Percentiles rank a stretch among this genome's conserved stretches.
Conservation (phyloP, 2,113 vertebrate species). For the Actenoides lindsayi region DNA sequence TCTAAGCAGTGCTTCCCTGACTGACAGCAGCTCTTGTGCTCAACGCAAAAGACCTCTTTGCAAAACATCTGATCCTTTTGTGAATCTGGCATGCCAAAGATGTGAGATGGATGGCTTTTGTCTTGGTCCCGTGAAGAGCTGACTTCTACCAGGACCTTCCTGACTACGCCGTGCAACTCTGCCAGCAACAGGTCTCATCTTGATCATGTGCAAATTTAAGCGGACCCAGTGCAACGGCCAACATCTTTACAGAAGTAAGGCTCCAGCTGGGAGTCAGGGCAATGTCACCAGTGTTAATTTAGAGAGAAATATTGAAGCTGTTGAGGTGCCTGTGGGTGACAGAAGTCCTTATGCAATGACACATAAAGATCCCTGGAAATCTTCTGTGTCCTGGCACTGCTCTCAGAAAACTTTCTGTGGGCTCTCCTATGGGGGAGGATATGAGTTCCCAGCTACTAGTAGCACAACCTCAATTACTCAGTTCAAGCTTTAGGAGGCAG, state of each 20-base stretch:
- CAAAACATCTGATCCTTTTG: background rate
- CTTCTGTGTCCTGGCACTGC: background rate
- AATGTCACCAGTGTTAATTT: background rate
- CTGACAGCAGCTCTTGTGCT: background rate
- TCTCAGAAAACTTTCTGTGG: background rate
- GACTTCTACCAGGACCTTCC: background rate
- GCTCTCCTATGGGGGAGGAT: background rate
- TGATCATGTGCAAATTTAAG: accelerated
- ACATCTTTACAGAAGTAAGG: background rate
- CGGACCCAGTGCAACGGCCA: background rate
- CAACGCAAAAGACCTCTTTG: background rate
- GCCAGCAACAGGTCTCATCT: background rate
- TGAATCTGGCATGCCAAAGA: background rate
- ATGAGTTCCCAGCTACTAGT: background rate
- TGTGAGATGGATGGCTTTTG: background rate
- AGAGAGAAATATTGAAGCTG: background rate
- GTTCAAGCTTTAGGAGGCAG: background rate
- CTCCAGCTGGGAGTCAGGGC: background rate
- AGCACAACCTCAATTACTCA: background rate
- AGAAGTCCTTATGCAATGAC: background rate
- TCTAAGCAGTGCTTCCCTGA: background rate
- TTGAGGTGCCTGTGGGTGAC: background rate
- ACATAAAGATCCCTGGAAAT: background rate
- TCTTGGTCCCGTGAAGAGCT: background rate
- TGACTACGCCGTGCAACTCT: background rate